phyloP scores from a whole-genome alignment of 1,140 invertebrate species.

The Sitodiplosis mosellana region DNA sequence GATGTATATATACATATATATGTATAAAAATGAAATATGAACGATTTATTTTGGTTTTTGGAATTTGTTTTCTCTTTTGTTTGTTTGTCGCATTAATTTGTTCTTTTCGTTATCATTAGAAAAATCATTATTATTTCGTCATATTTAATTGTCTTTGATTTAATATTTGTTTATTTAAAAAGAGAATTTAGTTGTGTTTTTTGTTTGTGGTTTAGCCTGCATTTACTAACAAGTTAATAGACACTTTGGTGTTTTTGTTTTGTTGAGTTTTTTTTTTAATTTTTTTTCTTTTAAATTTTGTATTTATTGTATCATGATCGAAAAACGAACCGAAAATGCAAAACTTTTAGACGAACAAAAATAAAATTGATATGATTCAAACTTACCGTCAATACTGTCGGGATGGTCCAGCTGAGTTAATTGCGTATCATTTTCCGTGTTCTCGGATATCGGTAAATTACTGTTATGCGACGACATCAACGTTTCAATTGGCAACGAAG shows the following conservation, averaged over 20 bases:
- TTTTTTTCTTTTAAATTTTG: constrained; percentile 5
- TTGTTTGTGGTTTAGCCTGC: background rate
- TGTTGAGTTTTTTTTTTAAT: background rate
- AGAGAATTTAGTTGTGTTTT: background rate
- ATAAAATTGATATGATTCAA: constrained; percentile 2
- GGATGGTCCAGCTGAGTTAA: constrained; percentile 21
- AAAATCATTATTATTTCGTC: too few species aligned
- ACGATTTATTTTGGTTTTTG: too few species aligned
- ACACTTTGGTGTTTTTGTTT: background rate
- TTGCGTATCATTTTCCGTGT: constrained; percentile 17
- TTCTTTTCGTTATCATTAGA: too few species aligned
- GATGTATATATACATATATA: too few species aligned
- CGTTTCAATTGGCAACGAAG: constrained; percentile 17
- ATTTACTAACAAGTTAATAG: background rate
- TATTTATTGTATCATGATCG: background rate
- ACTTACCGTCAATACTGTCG: constrained; percentile 26
- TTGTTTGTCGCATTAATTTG: too few species aligned
- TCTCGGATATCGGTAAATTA: constrained; percentile 16
- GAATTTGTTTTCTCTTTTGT: too few species aligned
- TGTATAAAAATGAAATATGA: too few species aligned
- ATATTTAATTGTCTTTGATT: too few species aligned
- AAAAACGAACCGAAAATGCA: background rate
- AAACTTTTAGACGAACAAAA: background rate
- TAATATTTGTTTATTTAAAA: background rate
- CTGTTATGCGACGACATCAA: constrained; percentile 19